Evolutionary conservation across 2,888 invertebrate species (phyloP).

Genomic region (Apoda limacodes): DNA sequence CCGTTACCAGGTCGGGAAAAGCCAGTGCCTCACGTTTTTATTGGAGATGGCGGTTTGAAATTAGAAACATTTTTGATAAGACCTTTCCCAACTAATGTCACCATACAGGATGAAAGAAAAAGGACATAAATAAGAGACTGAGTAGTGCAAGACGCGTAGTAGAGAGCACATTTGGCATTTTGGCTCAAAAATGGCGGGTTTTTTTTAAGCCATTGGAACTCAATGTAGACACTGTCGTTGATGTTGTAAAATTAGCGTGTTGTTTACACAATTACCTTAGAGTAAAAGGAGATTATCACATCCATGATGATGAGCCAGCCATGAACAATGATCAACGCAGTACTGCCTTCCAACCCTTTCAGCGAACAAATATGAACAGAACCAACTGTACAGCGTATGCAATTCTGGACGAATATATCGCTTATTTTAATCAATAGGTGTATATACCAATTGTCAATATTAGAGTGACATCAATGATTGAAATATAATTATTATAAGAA

Average conservation of each 20-base stretch:
- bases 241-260: conserved; percentile 10
- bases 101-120: conserved; percentile 11
- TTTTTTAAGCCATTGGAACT: conserved; percentile 9
- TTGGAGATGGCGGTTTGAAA: conserved; percentile 16
- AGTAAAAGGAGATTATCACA: conserved; percentile 1
- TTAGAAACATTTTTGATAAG: conserved; percentile 14
- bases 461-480: conserved; percentile 2
- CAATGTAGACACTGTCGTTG: conserved; percentile 11
- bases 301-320: conserved; percentile 5
- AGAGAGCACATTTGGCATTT: conserved; percentile 14
- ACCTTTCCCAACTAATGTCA: conserved; percentile 9
- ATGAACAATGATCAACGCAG: conserved; percentile 4
- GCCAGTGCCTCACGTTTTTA: conserved; percentile 12
- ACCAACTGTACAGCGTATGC: conserved; percentile 4
- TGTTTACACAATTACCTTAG: conserved; percentile 9
- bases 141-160: conserved; percentile 14
- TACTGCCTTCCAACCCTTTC: conserved; percentile 4
- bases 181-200: conserved; percentile 13
- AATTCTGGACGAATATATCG: conserved; percentile 5
- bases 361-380: conserved; percentile 5
- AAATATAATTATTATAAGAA: conserved; percentile 3
- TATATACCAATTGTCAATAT: conserved; percentile 2
- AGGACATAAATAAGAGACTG: conserved; percentile 12
- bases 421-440: conserved; percentile 6
- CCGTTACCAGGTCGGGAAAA: conserved; percentile 6